A percentile compares a stretch with the other conserved stretches of the same genome.
These are phyloP conservation scores for Oncorhynchus tshawytscha DNA, from an alignment of 2,113 vertebrate species.

Conservation along the genomic window DNA sequence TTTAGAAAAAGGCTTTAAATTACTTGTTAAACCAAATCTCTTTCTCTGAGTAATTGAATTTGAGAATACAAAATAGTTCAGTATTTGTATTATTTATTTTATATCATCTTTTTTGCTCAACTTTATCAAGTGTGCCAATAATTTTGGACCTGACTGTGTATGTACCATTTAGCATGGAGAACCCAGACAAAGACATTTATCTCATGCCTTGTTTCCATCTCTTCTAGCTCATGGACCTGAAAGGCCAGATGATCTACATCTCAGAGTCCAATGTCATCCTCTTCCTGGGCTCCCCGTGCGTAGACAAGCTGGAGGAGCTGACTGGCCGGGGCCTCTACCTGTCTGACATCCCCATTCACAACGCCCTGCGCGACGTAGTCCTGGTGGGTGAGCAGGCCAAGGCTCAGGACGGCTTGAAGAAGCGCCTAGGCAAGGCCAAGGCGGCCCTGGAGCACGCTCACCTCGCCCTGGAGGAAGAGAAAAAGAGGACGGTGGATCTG, in stretches of 20 bases:
- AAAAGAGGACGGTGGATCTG: conserved; percentile 94
- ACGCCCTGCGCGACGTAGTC: conserved; percentile 92
- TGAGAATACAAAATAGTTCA: too few species aligned
- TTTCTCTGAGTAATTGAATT: too few species aligned
- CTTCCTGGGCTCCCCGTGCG: conserved; percentile 94
- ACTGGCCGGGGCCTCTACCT: conserved; percentile 93
- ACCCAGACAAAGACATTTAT: background rate
- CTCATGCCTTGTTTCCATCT: background rate
- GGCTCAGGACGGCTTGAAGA: conserved; percentile 95
- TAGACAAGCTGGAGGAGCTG: conserved; percentile 94
- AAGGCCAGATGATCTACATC: conserved; percentile 98
- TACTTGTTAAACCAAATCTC: too few species aligned
- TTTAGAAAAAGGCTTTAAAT: too few species aligned
- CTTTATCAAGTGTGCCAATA: too few species aligned
- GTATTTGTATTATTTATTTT: too few species aligned
- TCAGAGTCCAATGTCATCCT: conserved; percentile 90
- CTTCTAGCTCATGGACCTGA: conserved; percentile 93
- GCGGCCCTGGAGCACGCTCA: conserved; percentile 91
- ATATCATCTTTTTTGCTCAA: too few species aligned
- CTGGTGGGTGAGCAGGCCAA: conserved; percentile 94
- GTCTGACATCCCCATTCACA: conserved; percentile 97
- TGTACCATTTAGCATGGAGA: too few species aligned
- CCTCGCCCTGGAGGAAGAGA: conserved; percentile 94
- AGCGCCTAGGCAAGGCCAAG: conserved; percentile 93
- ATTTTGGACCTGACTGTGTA: too few species aligned